Evolutionary conservation across 35 echinoderm and acorn worm species (phyloP), one percentile per base, ranked within the genome.

Genomic region (Strongylocentrotus purpuratus): DNA sequence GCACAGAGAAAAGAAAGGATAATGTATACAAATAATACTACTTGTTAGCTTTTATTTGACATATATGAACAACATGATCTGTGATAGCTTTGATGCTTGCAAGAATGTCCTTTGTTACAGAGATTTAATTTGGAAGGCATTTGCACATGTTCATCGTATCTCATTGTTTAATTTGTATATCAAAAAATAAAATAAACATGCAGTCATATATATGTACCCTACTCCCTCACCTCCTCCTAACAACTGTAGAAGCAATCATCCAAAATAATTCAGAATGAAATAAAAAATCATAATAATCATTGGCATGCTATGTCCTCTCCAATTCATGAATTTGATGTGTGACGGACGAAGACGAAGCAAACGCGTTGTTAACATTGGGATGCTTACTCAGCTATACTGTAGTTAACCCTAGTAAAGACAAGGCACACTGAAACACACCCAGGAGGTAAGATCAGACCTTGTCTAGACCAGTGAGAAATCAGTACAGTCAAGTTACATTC

Each of bases 371-470:
- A 78, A n/a, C 17, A 78, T 78, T 89, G 87, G 45, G 91, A 93
- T 93, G 91, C 28, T 32, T 93, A 93, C 91, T 93, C 91, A 93
- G 48, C 91, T 93, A 93, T 93, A 93, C 91, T 93, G 91, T 32
- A 58, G 2, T 93, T 93, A 46, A 93, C 91, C 91, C 91, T 93
- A 93, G 91, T 93, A 46, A 58, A 93, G 91, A 93, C 91, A 93
- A 93, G 48, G 91, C 91, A 93, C 91, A 32, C 33, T 33, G 46
- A 58, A 93, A 22, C 91, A 32, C 31, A 9, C 10, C 22, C 5
- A 7, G 20, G 48, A 89, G 32, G 45, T 28, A 5, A 46, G n/a
- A 93, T 78, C 65, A 93, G 91, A 93, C 91, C 91, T 46, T 93
- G 91, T 93, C 91, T 93, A 93, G 48, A 93, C 91, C 46, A 93